Conservation (phyloP, 2,888 invertebrate species). For the Papilio protenor region DNA sequence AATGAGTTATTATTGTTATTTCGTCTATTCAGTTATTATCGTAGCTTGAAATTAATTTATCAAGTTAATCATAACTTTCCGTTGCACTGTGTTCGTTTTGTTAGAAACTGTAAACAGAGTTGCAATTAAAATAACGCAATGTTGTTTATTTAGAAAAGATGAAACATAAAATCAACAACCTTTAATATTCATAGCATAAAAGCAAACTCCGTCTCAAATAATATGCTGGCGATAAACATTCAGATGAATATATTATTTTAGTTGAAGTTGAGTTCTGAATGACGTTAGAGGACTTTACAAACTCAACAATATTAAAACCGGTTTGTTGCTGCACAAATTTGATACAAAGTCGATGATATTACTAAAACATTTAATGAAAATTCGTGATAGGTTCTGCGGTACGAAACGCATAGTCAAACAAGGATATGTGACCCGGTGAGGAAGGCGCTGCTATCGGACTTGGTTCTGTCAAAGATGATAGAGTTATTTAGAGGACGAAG, state of each 20-base stretch:
- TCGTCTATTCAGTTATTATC: neutral
- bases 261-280: neutral
- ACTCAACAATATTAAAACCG: no score
- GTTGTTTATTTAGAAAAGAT: neutral
- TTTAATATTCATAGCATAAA: neutral
- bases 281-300: neutral
- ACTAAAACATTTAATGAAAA: no score
- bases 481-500: no score
- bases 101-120: neutral
- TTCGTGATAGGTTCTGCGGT: no score
- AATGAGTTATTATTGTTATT: neutral
- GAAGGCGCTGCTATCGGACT: no score
- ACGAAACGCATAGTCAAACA: no score
- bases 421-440: no score
- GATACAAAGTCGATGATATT: no score
- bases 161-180: no score
- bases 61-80: neutral
- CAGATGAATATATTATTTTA: slow-evolving; percentile 2
- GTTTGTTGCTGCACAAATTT: no score
- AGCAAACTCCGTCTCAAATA: neutral
- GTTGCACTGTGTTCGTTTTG: neutral
- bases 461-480: no score
- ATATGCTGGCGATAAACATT: neutral
- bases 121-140: neutral
- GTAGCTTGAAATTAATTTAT: neutral